Conservation (phyloP, 2,113 vertebrate species). For the Rostratula benghalensis region DNA sequence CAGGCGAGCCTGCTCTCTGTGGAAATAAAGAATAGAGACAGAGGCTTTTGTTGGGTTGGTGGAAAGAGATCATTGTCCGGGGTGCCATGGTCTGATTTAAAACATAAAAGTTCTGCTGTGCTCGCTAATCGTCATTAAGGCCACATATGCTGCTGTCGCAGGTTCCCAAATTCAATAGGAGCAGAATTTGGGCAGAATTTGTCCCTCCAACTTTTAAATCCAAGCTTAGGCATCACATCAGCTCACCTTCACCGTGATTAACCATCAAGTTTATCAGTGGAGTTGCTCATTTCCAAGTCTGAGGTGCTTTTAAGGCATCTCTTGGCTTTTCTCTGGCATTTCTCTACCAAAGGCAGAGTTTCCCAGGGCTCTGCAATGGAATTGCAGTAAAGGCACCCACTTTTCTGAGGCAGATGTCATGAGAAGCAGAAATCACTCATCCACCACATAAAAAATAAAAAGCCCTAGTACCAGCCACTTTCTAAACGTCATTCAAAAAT, state of each 20-base stretch:
- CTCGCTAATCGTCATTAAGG: conserved; percentile 1
- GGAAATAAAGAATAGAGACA: background rate
- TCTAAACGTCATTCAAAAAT: background rate
- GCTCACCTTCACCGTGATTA: background rate
- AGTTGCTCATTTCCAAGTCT: background rate
- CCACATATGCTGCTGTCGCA: background rate
- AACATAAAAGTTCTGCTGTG: conserved; percentile 36
- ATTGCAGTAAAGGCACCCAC: background rate
- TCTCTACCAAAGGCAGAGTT: background rate
- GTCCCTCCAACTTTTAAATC: background rate
- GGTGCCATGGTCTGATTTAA: background rate
- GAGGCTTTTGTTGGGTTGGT: background rate
- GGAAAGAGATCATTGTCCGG: background rate
- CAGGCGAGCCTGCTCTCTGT: background rate
- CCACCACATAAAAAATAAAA: background rate
- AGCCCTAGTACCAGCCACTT: background rate
- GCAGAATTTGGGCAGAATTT: background rate
- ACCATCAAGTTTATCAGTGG: background rate
- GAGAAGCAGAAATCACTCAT: background rate
- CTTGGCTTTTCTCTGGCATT: background rate
- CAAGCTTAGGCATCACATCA: background rate
- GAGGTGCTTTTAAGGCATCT: background rate
- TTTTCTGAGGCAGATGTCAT: background rate
- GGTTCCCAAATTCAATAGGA: background rate
- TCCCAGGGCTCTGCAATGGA: background rate